A percentile compares a stretch with the other conserved stretches of the same genome.
phyloP scores from a whole-genome alignment of 1,140 invertebrate genomes.

The Tetramorium parvispinum region DNA sequence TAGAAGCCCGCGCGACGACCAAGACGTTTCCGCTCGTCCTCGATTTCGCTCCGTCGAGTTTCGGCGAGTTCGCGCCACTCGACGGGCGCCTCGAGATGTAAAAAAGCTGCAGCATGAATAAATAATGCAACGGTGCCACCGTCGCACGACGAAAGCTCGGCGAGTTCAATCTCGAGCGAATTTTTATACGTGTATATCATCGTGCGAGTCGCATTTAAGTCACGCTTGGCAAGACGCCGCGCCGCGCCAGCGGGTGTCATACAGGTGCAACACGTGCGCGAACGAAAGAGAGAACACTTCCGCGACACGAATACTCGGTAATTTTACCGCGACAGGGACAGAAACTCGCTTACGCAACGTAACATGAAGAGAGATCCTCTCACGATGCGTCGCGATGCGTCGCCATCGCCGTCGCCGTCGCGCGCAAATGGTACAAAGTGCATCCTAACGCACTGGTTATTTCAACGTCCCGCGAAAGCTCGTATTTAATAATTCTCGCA shows the following conservation, averaged over 20 bases:
- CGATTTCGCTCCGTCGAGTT: neutral
- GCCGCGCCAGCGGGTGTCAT: no score
- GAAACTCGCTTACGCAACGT: neutral
- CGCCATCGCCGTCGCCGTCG: no score
- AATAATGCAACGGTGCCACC: neutral
- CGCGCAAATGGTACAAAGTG: neutral
- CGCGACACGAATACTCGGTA: constrained; percentile 74
- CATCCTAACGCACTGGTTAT: neutral
- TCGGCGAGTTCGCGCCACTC: neutral
- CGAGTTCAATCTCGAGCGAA: neutral
- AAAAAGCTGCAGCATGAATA: neutral
- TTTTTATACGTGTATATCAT: neutral
- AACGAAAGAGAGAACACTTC: constrained; percentile 45
- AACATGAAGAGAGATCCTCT: neutral
- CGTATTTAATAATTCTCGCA: constrained; percentile 35
- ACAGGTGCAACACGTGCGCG: constrained; percentile 28
- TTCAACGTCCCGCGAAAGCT: constrained; percentile 16
- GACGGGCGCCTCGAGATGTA: neutral
- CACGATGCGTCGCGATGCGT: neutral
- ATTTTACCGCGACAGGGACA: constrained; percentile 71
- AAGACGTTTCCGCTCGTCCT: neutral
- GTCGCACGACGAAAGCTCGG: neutral
- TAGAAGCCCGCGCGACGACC: neutral
- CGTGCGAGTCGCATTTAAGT: neutral
- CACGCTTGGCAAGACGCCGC: neutral